A percentile compares a stretch with the other conserved stretches of the same genome.
These are phyloP conservation scores for Aphaenogaster rudis DNA, from an alignment of 1,140 invertebrate genomes.

Conservation along the genomic window DNA sequence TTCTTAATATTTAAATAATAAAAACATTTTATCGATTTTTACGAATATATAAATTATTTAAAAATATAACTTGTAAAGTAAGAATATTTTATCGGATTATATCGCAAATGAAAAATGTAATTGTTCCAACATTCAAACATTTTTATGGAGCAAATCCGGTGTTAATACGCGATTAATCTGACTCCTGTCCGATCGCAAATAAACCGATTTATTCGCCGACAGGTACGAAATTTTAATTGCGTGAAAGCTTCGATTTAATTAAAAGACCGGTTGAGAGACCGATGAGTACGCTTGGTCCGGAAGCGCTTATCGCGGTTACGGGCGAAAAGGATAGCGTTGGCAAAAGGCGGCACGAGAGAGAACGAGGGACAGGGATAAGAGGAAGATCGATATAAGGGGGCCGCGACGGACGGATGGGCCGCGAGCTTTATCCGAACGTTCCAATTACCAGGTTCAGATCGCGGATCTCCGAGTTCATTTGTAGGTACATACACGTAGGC, in stretches of 20 bases:
- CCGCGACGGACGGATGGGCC: constrained; percentile 63
- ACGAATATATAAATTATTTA: constrained; percentile 1
- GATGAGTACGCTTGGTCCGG: constrained; percentile 63
- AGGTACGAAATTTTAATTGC: constrained; percentile 72
- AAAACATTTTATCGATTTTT: background rate
- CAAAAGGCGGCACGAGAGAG: constrained; percentile 11
- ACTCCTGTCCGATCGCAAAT: constrained; percentile 57
- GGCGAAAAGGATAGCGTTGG: constrained; percentile 23
- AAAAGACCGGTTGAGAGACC: constrained; percentile 57
- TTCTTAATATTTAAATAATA: background rate
- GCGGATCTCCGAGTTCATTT: constrained; percentile 72
- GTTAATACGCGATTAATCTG: constrained; percentile 62
- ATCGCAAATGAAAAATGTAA: constrained; percentile 9
- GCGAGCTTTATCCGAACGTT: constrained; percentile 76
- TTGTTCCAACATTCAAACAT: constrained; percentile 36
- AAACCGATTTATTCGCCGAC: constrained; percentile 57
- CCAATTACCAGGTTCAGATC: constrained; percentile 75
- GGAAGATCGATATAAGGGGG: constrained; percentile 67
- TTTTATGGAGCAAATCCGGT: constrained; percentile 37
- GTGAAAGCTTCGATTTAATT: constrained; percentile 72
- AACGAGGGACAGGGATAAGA: background rate
- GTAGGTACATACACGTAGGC: constrained; percentile 44
- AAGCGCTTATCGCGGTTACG: constrained; percentile 57
- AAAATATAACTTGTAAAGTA: background rate
- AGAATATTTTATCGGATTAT: background rate